Evolutionary conservation across 2,797 vertebrate species (phyloP), one percentile per base, ranked within the genome.

Genomic region (Serranus cabrilla): DNA sequence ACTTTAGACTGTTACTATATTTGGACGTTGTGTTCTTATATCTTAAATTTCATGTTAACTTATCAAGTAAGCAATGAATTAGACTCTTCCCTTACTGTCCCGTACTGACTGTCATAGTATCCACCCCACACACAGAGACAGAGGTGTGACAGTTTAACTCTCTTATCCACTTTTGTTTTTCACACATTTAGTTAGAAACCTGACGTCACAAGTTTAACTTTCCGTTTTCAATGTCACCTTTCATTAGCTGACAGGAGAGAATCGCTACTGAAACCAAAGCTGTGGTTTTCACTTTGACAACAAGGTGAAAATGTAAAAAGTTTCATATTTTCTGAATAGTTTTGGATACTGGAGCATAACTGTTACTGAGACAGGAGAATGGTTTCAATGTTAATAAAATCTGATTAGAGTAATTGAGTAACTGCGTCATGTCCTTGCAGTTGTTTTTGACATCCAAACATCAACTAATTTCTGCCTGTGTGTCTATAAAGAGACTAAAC

Each of bases 341-440:
- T 46, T 49, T 14, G 25, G 18, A 59, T 50, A 39, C 17, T 45
- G 27, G 4, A 68, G 17, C 21, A 55, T 64, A 34, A 31, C n/a
- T 25, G 12, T 42, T 21, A 10, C 13, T 51, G n/a, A 42, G 56
- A 63, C 21, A 73, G n/a, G n/a, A 67, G 40, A 51, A 68, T 52
- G 27, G 6, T 71, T 67, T 67, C 37, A 23, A 25, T 63, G 31
- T 31, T 5, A 18, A 58, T 42, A 25, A 52, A 40, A 59, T 45
- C 43, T 5, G 52, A 20, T 12, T n/a, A 34, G 16, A n/a, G n/a
- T n/a, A n/a, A n/a, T n/a, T n/a, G n/a, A n/a, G n/a, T n/a, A n/a
- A 31, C 42, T 27, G 34, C n/a, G 11, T 52, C 18, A 14, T 34
- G 20, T 52, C 54, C 21, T 46, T 18, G 18, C 13, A 21, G 4